Base-by-base conservation (phyloP, 2,888 invertebrate genomes). In the Campoplex capitator region DNA sequence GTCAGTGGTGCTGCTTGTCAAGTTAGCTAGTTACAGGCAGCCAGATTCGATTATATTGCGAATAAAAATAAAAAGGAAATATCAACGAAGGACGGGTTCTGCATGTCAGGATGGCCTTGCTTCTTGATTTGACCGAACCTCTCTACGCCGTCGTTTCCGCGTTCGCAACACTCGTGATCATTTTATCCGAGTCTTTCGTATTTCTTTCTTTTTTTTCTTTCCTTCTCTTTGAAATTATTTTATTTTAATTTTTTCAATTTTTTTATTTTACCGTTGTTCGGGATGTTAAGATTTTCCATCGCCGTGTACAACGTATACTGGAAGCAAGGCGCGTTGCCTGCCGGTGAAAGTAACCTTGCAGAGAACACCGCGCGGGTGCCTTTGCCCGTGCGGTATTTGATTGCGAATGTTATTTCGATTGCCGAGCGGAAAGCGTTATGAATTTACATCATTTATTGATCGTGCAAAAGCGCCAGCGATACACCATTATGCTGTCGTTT, bases 301-400 rank as follows among this genome's bases (percentile, higher is more conserved):
- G 45, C 18, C 68, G 68, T 77, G 16, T 32, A 65, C 68, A 62
- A 62, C 73, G 38, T 58, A 51, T 68, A 73, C 45, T 77, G 23
- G 85, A 80, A 73, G 51, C 56, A 28, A 54, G 56, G 56, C 71
- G 58, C 85, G 51, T 71, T 48, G 58, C 54, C 74, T 58, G 38
- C 38, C 38, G 89, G 89, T 89, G 88, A 89, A 89, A 89, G 89
- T 89, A 89, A 89, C 89, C 89, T 89, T 89, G 88, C 88, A 76
- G 70, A 70, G 80, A 84, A 56, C 38, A 58, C 79, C 76, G 23
- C 23, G 23, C 38, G 67, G 32, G 48, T 74, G 48, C 73, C 68
- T 76, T 82, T 80, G 56, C 51, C 3, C 65, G 42, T 35, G 58
- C 28, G 58, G 68, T 67, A 38, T 79, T 75, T 79, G 75, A 54